phyloP scores from a whole-genome alignment of 2,113 vertebrate genomes.

The Craseonycteris thonglongyai region DNA sequence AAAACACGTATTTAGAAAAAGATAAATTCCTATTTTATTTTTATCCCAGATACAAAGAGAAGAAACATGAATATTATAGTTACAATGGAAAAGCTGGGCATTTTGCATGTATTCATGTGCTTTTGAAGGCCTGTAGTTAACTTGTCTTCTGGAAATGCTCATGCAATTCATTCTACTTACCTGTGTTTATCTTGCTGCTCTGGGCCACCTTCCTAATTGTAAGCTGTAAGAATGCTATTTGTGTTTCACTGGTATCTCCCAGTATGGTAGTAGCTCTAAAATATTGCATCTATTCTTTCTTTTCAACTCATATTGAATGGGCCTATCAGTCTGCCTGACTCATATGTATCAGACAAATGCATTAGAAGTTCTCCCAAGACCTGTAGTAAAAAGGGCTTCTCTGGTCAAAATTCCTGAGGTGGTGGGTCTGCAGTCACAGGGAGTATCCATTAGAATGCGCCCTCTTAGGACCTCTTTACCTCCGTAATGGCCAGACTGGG shows the following conservation, averaged over 20 bases:
- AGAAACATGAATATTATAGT: neutral
- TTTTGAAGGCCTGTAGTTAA: neutral
- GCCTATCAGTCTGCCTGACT: neutral
- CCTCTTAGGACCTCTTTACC: neutral
- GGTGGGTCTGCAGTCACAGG: neutral
- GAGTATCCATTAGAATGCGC: fast-evolving
- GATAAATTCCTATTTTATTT: neutral
- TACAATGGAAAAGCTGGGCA: neutral
- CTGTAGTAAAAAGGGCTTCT: neutral
- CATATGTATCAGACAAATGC: neutral
- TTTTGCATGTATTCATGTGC: neutral
- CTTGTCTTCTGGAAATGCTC: neutral
- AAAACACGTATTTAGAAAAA: neutral
- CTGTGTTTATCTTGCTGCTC: neutral
- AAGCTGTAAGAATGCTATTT: too few species aligned
- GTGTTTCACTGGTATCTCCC: neutral
- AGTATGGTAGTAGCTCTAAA: neutral
- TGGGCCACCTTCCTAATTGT: neutral
- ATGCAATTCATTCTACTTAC: neutral
- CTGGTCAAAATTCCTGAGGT: neutral
- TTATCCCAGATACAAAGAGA: neutral
- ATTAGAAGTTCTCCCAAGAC: neutral
- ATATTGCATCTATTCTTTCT: neutral
- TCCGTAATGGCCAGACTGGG: fast-evolving
- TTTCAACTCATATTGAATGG: neutral